Base-by-base conservation (phyloP, 2,888 invertebrate genomes). In the Mechanitis messenoides region DNA sequence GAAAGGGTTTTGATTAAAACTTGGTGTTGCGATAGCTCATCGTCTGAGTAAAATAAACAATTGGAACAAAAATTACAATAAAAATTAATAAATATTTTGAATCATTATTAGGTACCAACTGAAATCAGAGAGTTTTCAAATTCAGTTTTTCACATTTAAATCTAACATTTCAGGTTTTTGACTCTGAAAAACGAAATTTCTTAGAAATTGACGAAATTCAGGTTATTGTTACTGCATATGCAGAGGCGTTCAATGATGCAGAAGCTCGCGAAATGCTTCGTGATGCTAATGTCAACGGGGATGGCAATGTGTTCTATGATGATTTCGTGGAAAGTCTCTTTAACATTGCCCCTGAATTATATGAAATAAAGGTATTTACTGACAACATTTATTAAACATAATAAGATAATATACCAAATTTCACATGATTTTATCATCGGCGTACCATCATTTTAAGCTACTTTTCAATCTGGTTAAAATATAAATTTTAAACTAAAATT, bases 311-410 rank as follows among this genome's bases (percentile, higher is more conserved):
- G 3, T 74, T 71, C 61, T 87, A 87, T 68, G 76, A 77, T 55
- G 74, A 86, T 57, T 88, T 89, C 67, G 68, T 87, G 31, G 81
- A 87, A 50, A 84, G 77, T 66, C 58, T 89, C 65, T 88, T 89
- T 63, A 80, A 63, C 59, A 47, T 80, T 45, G 85, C 86, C 1
- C 87, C 88, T 3, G 86, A 87, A 71, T 70, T 89, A 42, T 72
- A 83, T 66, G 65, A 84, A 28, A 64, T 84, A 45, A 74, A 82
- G 80, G 89, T 86, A 31, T 31, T 20, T 20, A 31, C 9, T 11
- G 31, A 50, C 31, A 31, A 50, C 3, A 31, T 50, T 50, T 42
- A 42, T 9, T 42, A 3, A 50, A 31, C 31, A 50, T 50, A 31
- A 9, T 31, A 50, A 0, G 31, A 31, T 31, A 6, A n/a, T 3